Evolutionary conservation across 2,888 invertebrate genomes (phyloP).

Genomic region (Aleiodes testaceus): DNA sequence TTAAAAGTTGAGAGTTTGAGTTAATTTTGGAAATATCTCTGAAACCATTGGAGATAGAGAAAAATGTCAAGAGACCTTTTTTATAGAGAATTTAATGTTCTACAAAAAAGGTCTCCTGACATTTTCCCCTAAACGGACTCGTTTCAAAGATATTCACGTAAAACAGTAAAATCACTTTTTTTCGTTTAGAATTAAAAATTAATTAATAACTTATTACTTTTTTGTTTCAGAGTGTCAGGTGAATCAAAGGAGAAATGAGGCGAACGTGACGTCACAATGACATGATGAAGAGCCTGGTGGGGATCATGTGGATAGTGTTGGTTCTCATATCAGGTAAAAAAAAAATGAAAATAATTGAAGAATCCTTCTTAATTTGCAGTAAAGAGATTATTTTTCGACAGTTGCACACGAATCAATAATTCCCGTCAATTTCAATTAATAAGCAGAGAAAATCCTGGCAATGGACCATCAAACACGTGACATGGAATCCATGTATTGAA

Average conservation of each 20-base stretch:
- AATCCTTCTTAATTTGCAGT: background rate
- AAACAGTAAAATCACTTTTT: too few species aligned
- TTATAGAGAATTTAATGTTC: too few species aligned
- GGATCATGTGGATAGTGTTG: constrained; percentile 79
- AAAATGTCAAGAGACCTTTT: too few species aligned
- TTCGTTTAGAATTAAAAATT: too few species aligned
- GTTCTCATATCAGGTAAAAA: constrained; percentile 77
- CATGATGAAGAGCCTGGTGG: constrained; percentile 78
- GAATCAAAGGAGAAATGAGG: constrained; percentile 70
- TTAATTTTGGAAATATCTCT: too few species aligned
- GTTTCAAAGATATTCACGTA: too few species aligned
- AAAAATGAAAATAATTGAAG: constrained; percentile 8
- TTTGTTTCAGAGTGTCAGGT: constrained; percentile 59
- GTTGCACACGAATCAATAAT: background rate
- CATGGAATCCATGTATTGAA: background rate
- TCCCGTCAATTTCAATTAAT: constrained; percentile 10
- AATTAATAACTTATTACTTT: too few species aligned
- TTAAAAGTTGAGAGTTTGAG: too few species aligned
- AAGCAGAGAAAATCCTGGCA: background rate
- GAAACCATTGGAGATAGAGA: too few species aligned
- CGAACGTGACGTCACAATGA: constrained; percentile 75
- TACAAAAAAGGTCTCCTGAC: too few species aligned
- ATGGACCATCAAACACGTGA: constrained; percentile 16
- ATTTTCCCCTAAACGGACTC: too few species aligned
- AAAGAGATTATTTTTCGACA: background rate